Percentiles rank a stretch among this genome's conserved stretches.
phyloP scores from a whole-genome alignment of 2,797 vertebrate genomes.

The Smutsia gigantea region DNA sequence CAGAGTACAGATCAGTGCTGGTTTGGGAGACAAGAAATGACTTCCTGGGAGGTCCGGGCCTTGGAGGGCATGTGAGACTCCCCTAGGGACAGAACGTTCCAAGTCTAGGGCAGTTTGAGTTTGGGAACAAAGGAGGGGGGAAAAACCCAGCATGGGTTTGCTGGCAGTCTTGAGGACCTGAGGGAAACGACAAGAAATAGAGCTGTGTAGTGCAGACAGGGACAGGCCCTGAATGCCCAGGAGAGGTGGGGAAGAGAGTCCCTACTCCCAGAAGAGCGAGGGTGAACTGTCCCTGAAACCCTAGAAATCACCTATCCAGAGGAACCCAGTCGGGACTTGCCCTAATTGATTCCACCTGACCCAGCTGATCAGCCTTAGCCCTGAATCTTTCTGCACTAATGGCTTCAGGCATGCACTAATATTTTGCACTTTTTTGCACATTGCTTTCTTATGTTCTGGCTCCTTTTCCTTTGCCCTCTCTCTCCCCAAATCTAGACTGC shows the following conservation, averaged over 20 bases:
- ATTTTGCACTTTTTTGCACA: accelerated
- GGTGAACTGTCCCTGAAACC: not conserved
- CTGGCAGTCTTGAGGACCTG: not conserved
- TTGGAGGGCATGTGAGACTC: not conserved
- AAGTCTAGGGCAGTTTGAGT: not conserved
- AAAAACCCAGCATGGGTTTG: not conserved
- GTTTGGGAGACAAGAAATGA: not conserved
- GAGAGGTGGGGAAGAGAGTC: accelerated
- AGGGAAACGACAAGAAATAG: not conserved
- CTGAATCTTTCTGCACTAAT: not conserved
- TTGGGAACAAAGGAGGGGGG: not conserved
- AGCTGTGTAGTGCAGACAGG: too few relatives aligned
- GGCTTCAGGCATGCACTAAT: accelerated
- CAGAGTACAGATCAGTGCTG: accelerated
- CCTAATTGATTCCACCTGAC: not conserved
- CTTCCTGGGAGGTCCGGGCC: accelerated
- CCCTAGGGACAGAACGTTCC: not conserved
- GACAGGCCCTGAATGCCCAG: not conserved
- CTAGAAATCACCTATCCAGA: not conserved
- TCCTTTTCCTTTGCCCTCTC: not conserved
- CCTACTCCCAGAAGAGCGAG: not conserved
- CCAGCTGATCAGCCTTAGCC: not conserved
- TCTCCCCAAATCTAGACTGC: not conserved
- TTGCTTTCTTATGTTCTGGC: not conserved
- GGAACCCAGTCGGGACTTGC: not conserved